Evolutionary conservation across 1,140 invertebrate genomes (phyloP), one percentile per base, ranked within the genome.

Genomic region (Ceratosolen solmsi): DNA sequence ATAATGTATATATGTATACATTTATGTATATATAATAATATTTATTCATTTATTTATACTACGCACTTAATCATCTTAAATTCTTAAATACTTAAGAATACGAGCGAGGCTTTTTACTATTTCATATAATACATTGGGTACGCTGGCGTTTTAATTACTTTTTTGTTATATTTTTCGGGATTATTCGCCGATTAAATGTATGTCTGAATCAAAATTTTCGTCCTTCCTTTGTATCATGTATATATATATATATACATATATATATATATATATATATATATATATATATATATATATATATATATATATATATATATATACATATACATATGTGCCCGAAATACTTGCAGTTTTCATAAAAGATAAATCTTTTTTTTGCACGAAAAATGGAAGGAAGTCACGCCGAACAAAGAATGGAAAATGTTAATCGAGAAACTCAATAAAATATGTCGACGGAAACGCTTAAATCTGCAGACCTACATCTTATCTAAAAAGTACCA

Each of bases 21-120:
- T 84, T 81, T 84, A 84, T 86, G 84, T 85, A 85, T 85, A 80
- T 80, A 73, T 88, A 83, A 83, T 79, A 86, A 84, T 84, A 82
- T 86, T 58, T 58, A 75, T 85, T 84, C 83, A 83, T 86, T 85
- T 89, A 85, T 86, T 87, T 85, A 85, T 88, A 56, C n/a, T 80
- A 81, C 79, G 79, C 79, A 41, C 72, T 81, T 88, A 88, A 85
- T 84, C 85, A 85, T 84, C 87, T 87, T 82, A 85, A 85, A 84
- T 84, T 84, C 85, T 87, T 88, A 87, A 87, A 89, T 89, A 90
- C 86, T 90, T 89, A 83, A 85, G 85, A 89, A 89, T 89, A 89
- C 86, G 86, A 89, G 88, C 87, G 88, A 89, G 87, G 87, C 84
- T 88, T 90, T 84, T 86, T 84, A 87, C 85, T 86, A 82, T 87